A percentile compares a stretch with the other conserved stretches of the same genome.
phyloP scores from a whole-genome alignment of 2,113 vertebrate genomes.

The Pseudorhombus dupliciocellatus region DNA sequence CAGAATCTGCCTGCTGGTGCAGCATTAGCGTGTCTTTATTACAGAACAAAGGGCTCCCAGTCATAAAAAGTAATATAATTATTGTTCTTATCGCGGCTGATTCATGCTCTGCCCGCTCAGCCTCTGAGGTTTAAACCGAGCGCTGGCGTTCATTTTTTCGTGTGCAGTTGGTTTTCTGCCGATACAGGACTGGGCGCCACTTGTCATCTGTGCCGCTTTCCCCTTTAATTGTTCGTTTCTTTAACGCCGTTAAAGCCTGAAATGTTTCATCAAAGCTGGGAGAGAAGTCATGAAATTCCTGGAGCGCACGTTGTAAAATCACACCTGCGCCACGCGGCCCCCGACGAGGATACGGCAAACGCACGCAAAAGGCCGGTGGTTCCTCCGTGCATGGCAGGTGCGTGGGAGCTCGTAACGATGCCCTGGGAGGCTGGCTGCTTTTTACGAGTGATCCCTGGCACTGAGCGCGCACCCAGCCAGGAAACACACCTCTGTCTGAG shows the following conservation, averaged over 20 bases:
- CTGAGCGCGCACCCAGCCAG: slow-evolving; percentile 9
- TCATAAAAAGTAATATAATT: neutral
- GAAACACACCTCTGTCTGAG: slow-evolving; percentile 45
- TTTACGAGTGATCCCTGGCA: slow-evolving; percentile 36
- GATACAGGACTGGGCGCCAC: neutral
- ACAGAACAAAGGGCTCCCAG: neutral
- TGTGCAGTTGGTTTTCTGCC: neutral
- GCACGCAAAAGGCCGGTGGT: slow-evolving; percentile 1
- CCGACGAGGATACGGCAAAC: neutral
- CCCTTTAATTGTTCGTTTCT: slow-evolving; percentile 28
- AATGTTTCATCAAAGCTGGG: slow-evolving; percentile 23
- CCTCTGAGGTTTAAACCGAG: neutral
- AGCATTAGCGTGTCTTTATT: neutral
- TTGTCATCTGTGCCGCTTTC: neutral
- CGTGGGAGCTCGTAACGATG: slow-evolving; percentile 41
- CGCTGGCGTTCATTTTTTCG: slow-evolving; percentile 25
- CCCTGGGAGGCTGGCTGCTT: slow-evolving; percentile 42
- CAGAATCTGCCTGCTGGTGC: neutral
- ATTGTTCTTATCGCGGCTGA: slow-evolving; percentile 5
- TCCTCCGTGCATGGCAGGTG: slow-evolving; percentile 11
- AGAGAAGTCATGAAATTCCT: slow-evolving; percentile 20
- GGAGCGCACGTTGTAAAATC: slow-evolving; percentile 26
- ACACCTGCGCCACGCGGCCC: neutral
- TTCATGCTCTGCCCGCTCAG: slow-evolving; percentile 4
- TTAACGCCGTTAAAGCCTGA: slow-evolving; percentile 17